Evolutionary conservation across 1,140 invertebrate genomes (phyloP), one percentile per base, ranked within the genome.

Genomic region (Rhopalosiphum padi): DNA sequence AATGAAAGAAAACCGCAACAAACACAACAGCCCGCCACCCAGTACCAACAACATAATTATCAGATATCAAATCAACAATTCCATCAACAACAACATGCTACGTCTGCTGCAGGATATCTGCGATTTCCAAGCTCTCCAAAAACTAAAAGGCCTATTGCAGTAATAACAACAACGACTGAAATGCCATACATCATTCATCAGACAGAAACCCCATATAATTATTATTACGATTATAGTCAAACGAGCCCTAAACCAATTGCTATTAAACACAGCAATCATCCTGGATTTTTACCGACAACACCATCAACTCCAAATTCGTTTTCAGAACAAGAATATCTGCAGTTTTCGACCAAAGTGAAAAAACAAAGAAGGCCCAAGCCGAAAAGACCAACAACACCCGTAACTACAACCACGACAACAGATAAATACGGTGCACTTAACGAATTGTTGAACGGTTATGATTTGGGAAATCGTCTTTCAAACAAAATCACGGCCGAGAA

Each of bases 401-500:
- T 46, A 18, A 82, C 53, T 43, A 83, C 68, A 46, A 93, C 55
- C 4, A 94, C 93, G 1, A 93, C 77, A 23, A 94, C 83, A 60
- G 90, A 94, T 35, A 91, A 94, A 55, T 91, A 91, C 46, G 53
- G 83, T 6, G 83, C 94, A 86, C 90, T 94, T 18, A 94, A 83
- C n/a, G 90, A 94, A 48, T 51, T 97, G 48, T 94, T 97, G 25
- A 96, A 96, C 94, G 97, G 97, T 83, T 95, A 97, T 9, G 97
- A 97, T 94, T 95, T 97, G 9, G 97, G 96, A 94, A 97, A 97
- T 95, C 96, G 96, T 55, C 95, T 98, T 88, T 97, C 97, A 2
- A 96, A 97, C 94, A 97, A 96, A 23, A 95, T 98, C 6, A 97
- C 96, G 46, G 96, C 96, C 60, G 97, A 97, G 93, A 98, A 98